Conservation (phyloP, 2,888 invertebrate species). For the Buathra laborator region DNA sequence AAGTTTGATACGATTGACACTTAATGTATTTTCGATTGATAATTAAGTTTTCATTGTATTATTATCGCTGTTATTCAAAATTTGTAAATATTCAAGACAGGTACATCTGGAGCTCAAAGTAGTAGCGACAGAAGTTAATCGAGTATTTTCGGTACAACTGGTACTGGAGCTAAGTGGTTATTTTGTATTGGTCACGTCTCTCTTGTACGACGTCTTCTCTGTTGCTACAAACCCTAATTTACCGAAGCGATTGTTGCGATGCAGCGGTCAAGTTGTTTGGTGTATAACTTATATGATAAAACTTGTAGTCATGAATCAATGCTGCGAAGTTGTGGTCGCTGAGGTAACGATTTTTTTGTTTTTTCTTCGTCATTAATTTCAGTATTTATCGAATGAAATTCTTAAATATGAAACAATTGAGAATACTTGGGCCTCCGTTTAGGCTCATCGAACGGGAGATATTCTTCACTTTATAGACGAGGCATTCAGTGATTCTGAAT, state of each 20-base stretch:
- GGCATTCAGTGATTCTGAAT: constrained; percentile 17
- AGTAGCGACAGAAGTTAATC: constrained; percentile 30
- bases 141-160: constrained; percentile 37
- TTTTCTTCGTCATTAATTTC: neutral
- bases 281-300: neutral
- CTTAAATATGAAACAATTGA: neutral
- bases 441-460: constrained; percentile 54
- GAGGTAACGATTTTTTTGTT: constrained; percentile 35
- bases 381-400: neutral
- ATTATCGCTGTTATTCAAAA: neutral
- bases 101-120: constrained; percentile 59
- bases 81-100: constrained; percentile 44
- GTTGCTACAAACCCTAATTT: neutral
- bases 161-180: constrained; percentile 48
- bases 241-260: neutral
- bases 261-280: neutral
- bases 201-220: constrained; percentile 42
- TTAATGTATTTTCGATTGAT: neutral
- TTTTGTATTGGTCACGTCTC: constrained; percentile 45
- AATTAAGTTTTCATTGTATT: neutral
- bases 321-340: constrained; percentile 17
- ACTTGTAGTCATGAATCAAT: constrained; percentile 38
- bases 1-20: neutral
- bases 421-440: neutral
- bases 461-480: constrained; percentile 48